These are phyloP conservation scores for Ochropacha duplaris DNA, from an alignment of 2,888 invertebrate genomes.

Conservation along the genomic window DNA sequence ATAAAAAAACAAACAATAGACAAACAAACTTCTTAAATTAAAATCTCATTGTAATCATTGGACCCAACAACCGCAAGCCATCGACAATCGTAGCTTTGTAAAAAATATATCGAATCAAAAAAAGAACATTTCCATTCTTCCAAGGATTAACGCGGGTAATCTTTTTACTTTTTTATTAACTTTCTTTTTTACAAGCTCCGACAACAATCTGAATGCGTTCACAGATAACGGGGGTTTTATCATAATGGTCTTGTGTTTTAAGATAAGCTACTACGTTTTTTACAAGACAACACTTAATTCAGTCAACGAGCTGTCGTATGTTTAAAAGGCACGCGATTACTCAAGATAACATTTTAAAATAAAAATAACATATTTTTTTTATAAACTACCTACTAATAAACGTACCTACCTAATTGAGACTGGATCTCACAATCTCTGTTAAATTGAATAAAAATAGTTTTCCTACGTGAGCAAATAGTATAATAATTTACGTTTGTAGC, in stretches of 20 bases:
- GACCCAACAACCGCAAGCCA: not conserved
- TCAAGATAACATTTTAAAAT: constrained; percentile 26
- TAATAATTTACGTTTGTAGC: too few species aligned
- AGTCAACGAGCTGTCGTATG: constrained; percentile 31
- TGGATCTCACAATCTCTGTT: too few species aligned
- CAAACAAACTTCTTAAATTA: not conserved
- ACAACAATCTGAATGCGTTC: constrained; percentile 31
- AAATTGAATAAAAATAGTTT: too few species aligned
- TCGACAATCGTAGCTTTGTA: not conserved
- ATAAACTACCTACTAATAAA: not conserved
- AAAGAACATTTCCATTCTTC: not conserved
- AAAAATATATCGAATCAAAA: not conserved
- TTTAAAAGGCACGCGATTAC: constrained; percentile 36
- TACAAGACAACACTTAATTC: constrained; percentile 36
- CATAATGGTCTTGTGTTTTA: constrained; percentile 58
- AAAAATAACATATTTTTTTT: constrained; percentile 18
- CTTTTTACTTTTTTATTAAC: constrained; percentile 26
- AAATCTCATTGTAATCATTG: not conserved
- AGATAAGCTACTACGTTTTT: constrained; percentile 64
- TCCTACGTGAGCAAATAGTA: too few species aligned
- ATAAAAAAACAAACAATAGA: not conserved
- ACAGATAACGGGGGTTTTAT: constrained; percentile 55
- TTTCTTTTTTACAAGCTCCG: constrained; percentile 37
- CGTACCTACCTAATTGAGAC: too few species aligned
- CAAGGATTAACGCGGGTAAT: constrained; percentile 13